Evolutionary conservation across 2,888 invertebrate species (phyloP), one percentile per base, ranked within the genome.

Genomic region (Neoaliturus tenellus): DNA sequence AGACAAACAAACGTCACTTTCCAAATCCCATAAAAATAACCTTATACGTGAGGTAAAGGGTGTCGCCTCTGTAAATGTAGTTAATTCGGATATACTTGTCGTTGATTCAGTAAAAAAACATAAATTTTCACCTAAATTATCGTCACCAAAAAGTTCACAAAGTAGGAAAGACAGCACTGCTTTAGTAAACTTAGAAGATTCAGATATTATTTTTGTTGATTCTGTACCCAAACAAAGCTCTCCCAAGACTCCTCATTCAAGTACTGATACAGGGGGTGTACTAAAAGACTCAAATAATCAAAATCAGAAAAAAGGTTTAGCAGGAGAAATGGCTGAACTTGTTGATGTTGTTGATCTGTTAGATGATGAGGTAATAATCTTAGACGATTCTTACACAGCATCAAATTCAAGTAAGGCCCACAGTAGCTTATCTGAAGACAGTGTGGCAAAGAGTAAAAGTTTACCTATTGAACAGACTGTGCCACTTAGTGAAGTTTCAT

Each of bases 361-460:
- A 25, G 75, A 75, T 25, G 75, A 75, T 48, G 75, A 75, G 10
- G 17, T 75, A 10, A 75, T 71, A 41, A 25, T 71, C 8, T 20
- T 71, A 20, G 71, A 71, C 33, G 71, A 71, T n/a, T 8, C 44
- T 69, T 69, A 33, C 1, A 17, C n/a, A 44, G 17, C 44, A 12
- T 58, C 1, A 23, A 14, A 58, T 28, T 8, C 58, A 23, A 8
- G 1, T 23, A 58, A 58, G 17, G 17, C 44, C 17, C 4, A 12
- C 17, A 4, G 44, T 44, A 44, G 44, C 14, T 14, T 44, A 2
- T 44, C 44, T 44, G 44, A 44, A n/a, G 44, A 3, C 44, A 14
- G 44, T 44, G 44, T 44, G 8, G 44, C 10, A 12, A 12, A 6
- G 14, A 44, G 44, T 44, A 44, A n/a, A n/a, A n/a, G 6, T 44